A percentile compares a stretch with the other conserved stretches of the same genome.
Conservation (phyloP, 1,140 invertebrate genomes). For the Plutomurus gul region DNA sequence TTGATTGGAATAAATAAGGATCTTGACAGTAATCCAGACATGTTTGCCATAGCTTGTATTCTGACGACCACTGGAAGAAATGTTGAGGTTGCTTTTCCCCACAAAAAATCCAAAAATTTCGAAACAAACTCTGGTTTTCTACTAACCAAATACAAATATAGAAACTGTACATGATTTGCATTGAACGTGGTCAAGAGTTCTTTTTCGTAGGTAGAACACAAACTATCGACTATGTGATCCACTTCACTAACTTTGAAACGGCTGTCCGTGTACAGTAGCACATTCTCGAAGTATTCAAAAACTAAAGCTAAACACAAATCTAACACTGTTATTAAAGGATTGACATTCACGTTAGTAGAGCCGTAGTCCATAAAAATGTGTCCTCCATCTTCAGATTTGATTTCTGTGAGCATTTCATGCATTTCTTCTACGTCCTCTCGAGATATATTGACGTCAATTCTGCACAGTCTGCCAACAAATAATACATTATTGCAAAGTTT, state of each 20-base stretch:
- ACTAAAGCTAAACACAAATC: constrained; percentile 49
- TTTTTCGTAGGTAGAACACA: constrained; percentile 67
- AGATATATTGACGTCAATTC: constrained; percentile 70
- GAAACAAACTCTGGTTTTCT: constrained; percentile 57
- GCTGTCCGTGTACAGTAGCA: constrained; percentile 14
- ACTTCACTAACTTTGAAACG: not conserved
- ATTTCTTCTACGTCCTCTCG: constrained; percentile 62
- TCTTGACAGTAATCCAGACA: constrained; percentile 74
- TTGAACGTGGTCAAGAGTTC: constrained; percentile 74
- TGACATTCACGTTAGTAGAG: not conserved
- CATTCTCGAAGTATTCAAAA: constrained; percentile 43
- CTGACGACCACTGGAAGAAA: constrained; percentile 65
- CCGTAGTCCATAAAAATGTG: not conserved
- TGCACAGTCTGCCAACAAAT: constrained; percentile 63
- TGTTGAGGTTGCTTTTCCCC: constrained; percentile 75
- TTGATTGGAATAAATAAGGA: constrained; percentile 68
- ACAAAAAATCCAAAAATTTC: constrained; percentile 64
- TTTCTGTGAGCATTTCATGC: constrained; percentile 13
- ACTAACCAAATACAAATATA: constrained; percentile 76
- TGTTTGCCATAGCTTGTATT: constrained; percentile 72
- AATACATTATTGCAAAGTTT: not conserved
- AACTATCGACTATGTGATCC: not conserved
- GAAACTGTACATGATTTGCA: constrained; percentile 76
- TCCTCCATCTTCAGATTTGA: constrained; percentile 19
- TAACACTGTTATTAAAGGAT: constrained; percentile 41